These are phyloP conservation scores for Euplexia lucipara DNA, from an alignment of 2,888 invertebrate species.

Conservation along the genomic window DNA sequence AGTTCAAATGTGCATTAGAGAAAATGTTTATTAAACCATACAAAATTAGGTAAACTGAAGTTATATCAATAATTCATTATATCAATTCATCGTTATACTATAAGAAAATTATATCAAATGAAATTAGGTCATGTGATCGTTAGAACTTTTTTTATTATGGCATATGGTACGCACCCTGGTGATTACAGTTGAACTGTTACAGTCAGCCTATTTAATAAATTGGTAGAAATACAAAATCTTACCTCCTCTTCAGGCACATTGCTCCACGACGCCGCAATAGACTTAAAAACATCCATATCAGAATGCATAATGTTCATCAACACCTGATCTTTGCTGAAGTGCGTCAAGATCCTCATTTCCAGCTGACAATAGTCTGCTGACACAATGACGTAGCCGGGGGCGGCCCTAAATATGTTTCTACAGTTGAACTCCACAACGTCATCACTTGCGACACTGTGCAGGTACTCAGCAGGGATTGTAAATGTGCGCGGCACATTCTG, in stretches of 20 bases:
- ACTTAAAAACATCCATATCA: constrained; percentile 95
- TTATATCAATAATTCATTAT: too few species aligned
- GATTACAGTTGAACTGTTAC: too few species aligned
- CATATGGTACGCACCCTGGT: too few species aligned
- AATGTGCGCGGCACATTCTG: constrained; percentile 98
- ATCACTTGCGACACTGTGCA: constrained; percentile 68
- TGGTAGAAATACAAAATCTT: constrained; percentile 47
- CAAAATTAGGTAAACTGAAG: too few species aligned
- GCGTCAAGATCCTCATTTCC: constrained; percentile 98
- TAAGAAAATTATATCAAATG: too few species aligned
- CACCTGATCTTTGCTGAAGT: constrained; percentile 95
- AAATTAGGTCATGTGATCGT: too few species aligned
- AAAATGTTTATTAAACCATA: too few species aligned
- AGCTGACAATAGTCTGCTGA: constrained; percentile 99
- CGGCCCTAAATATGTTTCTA: constrained; percentile 93
- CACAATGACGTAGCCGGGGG: constrained; percentile 92
- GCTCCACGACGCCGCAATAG: constrained; percentile 97
- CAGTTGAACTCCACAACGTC: constrained; percentile 91
- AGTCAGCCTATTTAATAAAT: too few species aligned
- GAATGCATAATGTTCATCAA: constrained; percentile 93
- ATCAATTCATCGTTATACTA: too few species aligned
- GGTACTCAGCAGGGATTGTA: constrained; percentile 85
- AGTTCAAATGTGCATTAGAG: too few species aligned
- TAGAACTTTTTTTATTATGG: too few species aligned
- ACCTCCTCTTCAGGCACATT: constrained; percentile 92